Conservation (phyloP, 2,888 invertebrate genomes). For the Pimpla rufipes region DNA sequence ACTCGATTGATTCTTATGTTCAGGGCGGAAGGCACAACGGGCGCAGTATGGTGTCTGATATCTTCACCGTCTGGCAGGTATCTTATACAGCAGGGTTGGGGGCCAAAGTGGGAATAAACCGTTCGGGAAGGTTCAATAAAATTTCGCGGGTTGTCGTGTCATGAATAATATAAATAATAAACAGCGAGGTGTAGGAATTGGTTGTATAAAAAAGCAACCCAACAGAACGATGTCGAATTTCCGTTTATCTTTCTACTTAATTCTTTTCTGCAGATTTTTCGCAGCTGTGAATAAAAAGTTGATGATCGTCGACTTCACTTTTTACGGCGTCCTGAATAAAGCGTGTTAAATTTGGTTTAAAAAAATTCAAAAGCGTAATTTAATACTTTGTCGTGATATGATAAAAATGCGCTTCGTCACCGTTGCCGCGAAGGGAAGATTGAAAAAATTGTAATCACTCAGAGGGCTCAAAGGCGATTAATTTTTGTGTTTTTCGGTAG, state of each 20-base stretch:
- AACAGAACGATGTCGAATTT: not conserved
- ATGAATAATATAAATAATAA: too few relatives aligned
- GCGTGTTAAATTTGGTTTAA: too few relatives aligned
- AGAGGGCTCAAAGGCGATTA: not conserved
- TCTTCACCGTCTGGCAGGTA: not conserved
- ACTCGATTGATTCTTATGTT: conserved; percentile 14
- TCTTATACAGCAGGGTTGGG: too few relatives aligned
- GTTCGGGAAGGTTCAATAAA: not conserved
- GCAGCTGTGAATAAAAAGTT: too few relatives aligned
- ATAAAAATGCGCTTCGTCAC: not conserved
- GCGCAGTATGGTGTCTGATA: not conserved
- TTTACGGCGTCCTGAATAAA: too few relatives aligned
- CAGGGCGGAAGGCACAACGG: not conserved
- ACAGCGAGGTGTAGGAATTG: too few relatives aligned
- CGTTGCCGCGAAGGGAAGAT: not conserved
- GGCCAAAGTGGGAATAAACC: not conserved
- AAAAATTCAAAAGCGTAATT: not conserved
- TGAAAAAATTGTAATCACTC: conserved; percentile 1
- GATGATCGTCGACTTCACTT: too few relatives aligned
- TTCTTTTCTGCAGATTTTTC: too few relatives aligned
- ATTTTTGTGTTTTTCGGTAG: conserved; percentile 5
- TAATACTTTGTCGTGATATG: not conserved
- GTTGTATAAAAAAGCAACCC: too few relatives aligned
- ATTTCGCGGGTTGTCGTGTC: not conserved
- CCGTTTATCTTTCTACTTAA: not conserved